A percentile compares a stretch with the other conserved stretches of the same genome.
Conservation (phyloP, 2,888 invertebrate species). For the Tanytarsus gracilentus region DNA sequence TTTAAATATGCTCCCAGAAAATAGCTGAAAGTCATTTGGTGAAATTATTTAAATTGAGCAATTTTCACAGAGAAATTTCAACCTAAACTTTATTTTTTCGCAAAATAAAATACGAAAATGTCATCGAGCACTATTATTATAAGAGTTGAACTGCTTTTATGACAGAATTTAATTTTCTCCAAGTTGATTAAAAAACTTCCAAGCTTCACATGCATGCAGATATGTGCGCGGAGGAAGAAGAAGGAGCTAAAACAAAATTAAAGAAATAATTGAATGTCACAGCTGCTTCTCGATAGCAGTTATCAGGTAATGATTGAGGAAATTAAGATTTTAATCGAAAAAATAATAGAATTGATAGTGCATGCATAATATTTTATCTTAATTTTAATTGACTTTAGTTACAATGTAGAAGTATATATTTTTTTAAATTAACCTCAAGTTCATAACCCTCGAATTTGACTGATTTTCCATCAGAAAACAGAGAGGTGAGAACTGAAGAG, state of each 20-base stretch:
- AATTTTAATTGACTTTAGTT: no score
- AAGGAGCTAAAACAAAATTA: not conserved
- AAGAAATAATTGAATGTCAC: conserved; percentile 5
- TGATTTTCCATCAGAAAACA: no score
- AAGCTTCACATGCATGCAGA: not conserved
- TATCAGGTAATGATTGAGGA: conserved; percentile 10
- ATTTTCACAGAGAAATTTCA: conserved; percentile 7
- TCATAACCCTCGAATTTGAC: no score
- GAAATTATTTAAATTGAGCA: conserved; percentile 12
- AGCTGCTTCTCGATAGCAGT: not conserved
- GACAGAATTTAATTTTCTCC: not conserved
- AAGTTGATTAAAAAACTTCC: conserved; percentile 4
- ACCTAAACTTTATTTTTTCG: not conserved
- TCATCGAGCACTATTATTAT: conserved; percentile 4
- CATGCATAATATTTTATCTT: no score
- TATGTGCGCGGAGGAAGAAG: not conserved
- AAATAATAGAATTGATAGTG: not conserved
- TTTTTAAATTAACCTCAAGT: no score
- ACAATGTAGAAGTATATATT: no score
- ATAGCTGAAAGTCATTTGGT: conserved; percentile 9
- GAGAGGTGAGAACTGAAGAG: no score
- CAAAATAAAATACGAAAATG: not conserved
- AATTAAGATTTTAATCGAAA: conserved; percentile 15
- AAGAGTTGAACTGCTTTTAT: not conserved
- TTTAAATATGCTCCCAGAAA: conserved; percentile 3